Conservation (phyloP, 2,888 invertebrate genomes). For the Stenichneumon culpator region DNA sequence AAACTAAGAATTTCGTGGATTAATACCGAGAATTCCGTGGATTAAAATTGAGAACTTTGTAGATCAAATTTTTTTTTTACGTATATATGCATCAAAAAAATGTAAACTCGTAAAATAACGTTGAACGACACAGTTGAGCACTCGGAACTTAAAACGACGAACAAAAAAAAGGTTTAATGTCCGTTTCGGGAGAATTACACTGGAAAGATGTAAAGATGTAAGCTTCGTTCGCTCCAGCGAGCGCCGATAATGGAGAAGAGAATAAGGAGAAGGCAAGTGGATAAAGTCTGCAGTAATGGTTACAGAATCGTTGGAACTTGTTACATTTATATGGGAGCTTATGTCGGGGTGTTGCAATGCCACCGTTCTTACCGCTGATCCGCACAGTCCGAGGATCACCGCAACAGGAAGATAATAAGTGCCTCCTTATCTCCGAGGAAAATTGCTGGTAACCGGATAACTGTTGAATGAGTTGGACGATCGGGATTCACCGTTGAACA, state of each 20-base stretch:
- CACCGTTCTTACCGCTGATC: neutral
- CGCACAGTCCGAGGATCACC: neutral
- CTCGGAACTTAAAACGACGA: slow-evolving; percentile 10
- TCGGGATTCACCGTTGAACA: neutral
- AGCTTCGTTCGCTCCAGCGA: neutral
- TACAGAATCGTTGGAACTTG: neutral
- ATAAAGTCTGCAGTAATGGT: slow-evolving; percentile 21
- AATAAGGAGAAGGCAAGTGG: slow-evolving; percentile 12
- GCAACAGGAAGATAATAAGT: slow-evolving; percentile 26
- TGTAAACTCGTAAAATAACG: slow-evolving; percentile 43
- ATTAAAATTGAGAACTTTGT: too few relatives aligned
- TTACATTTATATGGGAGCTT: neutral
- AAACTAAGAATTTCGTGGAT: too few relatives aligned
- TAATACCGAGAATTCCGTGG: too few relatives aligned
- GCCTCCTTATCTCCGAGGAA: slow-evolving; percentile 2
- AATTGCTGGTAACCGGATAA: neutral
- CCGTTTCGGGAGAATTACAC: slow-evolving; percentile 28
- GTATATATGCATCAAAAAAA: too few relatives aligned
- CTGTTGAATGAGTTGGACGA: neutral
- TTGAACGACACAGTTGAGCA: slow-evolving; percentile 9
- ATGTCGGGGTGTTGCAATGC: neutral
- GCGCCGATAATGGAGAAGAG: neutral
- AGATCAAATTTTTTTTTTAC: too few relatives aligned
- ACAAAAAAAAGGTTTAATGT: slow-evolving; percentile 41
- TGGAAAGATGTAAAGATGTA: slow-evolving; percentile 16